Conservation (phyloP, 2,888 invertebrate species). For the Heterodera filipjevi region DNA sequence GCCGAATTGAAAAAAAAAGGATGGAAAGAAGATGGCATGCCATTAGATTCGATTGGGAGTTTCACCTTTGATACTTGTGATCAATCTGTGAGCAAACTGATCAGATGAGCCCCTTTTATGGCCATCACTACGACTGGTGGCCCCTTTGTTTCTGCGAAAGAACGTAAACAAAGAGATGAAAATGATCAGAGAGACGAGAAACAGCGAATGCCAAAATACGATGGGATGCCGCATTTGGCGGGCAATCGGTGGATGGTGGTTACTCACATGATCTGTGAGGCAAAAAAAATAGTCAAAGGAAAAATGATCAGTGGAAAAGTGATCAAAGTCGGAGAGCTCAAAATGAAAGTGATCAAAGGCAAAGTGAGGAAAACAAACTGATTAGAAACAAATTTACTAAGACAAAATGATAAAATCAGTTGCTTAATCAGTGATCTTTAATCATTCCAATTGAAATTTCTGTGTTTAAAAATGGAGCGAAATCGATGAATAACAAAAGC, state of each 20-base stretch:
- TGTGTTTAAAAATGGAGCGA: too few species aligned
- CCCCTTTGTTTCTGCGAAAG: background rate
- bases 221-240: conserved; percentile 5
- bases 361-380: too few species aligned
- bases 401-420: too few species aligned
- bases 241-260: background rate
- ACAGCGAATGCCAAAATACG: conserved; percentile 23
- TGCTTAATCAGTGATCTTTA: too few species aligned
- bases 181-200: conserved; percentile 22
- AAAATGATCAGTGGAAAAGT: too few species aligned
- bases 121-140: background rate
- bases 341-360: too few species aligned
- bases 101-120: background rate
- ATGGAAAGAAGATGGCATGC: background rate
- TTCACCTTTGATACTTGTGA: background rate
- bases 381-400: too few species aligned
- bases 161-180: conserved; percentile 24
- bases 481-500: background rate
- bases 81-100: background rate
- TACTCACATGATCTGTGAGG: background rate
- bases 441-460: too few species aligned
- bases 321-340: too few species aligned
- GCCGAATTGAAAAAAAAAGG: background rate
- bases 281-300: background rate
- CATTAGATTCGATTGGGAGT: too few species aligned